Evolutionary conservation across 92 coral and sea anemone species (phyloP), one percentile per base, ranked within the genome.

Genomic region (Phenganax marumi): DNA sequence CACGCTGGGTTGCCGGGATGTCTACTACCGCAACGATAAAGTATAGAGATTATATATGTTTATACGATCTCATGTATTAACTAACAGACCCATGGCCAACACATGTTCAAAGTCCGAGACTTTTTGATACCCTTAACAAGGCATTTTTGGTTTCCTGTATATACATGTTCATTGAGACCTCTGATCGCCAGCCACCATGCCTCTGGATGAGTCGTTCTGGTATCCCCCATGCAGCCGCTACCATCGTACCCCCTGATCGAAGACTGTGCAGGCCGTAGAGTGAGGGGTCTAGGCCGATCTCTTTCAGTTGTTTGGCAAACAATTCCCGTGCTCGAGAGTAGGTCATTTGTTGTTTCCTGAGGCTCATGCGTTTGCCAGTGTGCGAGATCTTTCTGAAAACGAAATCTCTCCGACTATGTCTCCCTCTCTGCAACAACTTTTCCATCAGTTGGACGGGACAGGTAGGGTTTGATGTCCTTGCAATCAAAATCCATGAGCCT

Each of bases 371-470:
- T 13, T 71, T 33, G 70, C 50, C 84, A 57, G 87, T 50, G 70
- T 77, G 76, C 84, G 55, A 86, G 52, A 86, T 72, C 16, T 62
- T 46, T 16, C 79, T 57, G 70, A 86, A 81, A 47, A 82, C 64
- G 58, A 21, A 60, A 10, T 65, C 63, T 2, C 82, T 71, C 60
- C n/a, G 47, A 6, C 19, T n/a, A 74, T 81, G 74, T 33, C 78
- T 25, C 18, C 77, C 74, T 19, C 58, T 58, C 68, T 43, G 39
- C 73, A 87, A 61, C 52, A 87, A 87, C 79, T 70, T 82, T 33
- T 83, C 76, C 68, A 75, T 49, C 14, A 85, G 52, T 22, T 70
- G 70, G 16, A 85, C 85, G 23, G 90, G 90, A 80, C 80, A 83
- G 46, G 87, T 57, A 33, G 55, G 80, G 12, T 56, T 56, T 17